Evolutionary conservation across 2,888 invertebrate species (phyloP).

Genomic region (Drosophila mimetica): DNA sequence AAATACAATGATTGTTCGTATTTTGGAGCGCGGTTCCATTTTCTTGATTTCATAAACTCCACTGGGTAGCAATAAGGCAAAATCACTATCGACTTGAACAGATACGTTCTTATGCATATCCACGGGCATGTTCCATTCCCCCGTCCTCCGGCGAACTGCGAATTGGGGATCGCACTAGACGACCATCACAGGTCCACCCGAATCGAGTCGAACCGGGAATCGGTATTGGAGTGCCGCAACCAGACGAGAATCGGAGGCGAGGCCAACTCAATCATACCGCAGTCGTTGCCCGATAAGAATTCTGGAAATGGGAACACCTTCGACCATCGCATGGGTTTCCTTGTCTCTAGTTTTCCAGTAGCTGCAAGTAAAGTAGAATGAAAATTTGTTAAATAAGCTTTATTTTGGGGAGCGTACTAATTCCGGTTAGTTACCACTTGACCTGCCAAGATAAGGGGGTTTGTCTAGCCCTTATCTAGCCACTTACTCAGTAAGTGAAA

Average conservation of each 20-base stretch:
- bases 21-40: constrained; percentile 93
- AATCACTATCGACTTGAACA: constrained; percentile 93
- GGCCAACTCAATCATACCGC: constrained; percentile 32
- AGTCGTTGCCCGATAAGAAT: constrained; percentile 33
- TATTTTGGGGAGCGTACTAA: not conserved
- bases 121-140: constrained; percentile 79
- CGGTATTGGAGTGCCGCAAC: not conserved
- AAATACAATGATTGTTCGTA: constrained; percentile 92
- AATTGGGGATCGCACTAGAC: constrained; percentile 12
- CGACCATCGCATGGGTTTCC: not conserved
- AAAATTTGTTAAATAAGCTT: not conserved
- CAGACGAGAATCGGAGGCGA: constrained; percentile 13
- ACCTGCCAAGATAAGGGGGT: constrained; percentile 23
- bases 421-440: constrained; percentile 13
- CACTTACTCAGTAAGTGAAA: constrained; percentile 2
- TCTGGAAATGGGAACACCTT: constrained; percentile 6
- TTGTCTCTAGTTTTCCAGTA: constrained; percentile 8
- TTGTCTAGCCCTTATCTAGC: constrained; percentile 44
- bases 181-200: constrained; percentile 21
- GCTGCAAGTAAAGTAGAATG: constrained; percentile 16
- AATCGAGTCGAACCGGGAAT: constrained; percentile 1
- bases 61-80: constrained; percentile 90
- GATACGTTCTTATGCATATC: constrained; percentile 91
- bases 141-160: constrained; percentile 1
- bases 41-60: constrained; percentile 92